These are phyloP conservation scores for Stenotaenia linearis DNA, from an alignment of 2,888 invertebrate genomes.

Conservation along the genomic window DNA sequence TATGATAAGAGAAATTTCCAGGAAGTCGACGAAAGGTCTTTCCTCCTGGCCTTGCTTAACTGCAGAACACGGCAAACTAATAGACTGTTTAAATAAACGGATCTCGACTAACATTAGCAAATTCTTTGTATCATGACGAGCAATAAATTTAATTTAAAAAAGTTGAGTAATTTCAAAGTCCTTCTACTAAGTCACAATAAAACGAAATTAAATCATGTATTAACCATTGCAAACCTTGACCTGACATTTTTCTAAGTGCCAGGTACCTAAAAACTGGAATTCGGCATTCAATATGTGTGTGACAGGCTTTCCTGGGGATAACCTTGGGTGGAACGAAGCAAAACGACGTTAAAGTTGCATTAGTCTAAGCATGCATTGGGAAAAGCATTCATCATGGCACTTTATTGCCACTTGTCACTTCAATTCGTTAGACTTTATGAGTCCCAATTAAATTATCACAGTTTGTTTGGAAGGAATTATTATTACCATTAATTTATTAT, in stretches of 20 bases:
- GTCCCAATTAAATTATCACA: not conserved
- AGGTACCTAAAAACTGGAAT: not conserved
- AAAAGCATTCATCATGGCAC: not conserved
- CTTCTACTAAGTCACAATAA: too few relatives aligned
- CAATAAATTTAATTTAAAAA: too few relatives aligned
- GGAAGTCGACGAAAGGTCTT: not conserved
- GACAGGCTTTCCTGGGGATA: not conserved
- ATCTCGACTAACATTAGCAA: too few relatives aligned
- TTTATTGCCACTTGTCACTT: not conserved
- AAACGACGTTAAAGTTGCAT: not conserved
- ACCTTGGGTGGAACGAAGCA: not conserved
- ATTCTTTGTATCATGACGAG: too few relatives aligned
- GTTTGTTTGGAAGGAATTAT: not conserved
- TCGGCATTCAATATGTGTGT: not conserved
- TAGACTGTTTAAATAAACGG: too few relatives aligned
- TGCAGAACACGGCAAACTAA: too few relatives aligned
- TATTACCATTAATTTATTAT: not conserved
- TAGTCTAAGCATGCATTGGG: not conserved
- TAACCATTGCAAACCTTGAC: not conserved
- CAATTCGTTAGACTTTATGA: too few relatives aligned
- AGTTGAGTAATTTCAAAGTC: too few relatives aligned
- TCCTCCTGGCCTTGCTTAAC: too few relatives aligned
- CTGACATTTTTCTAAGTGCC: not conserved
- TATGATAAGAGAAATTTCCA: not conserved
- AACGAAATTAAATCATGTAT: too few relatives aligned